These are phyloP conservation scores for Hippopotamus amphibius DNA, from an alignment of 2,113 vertebrate species.

Conservation along the genomic window DNA sequence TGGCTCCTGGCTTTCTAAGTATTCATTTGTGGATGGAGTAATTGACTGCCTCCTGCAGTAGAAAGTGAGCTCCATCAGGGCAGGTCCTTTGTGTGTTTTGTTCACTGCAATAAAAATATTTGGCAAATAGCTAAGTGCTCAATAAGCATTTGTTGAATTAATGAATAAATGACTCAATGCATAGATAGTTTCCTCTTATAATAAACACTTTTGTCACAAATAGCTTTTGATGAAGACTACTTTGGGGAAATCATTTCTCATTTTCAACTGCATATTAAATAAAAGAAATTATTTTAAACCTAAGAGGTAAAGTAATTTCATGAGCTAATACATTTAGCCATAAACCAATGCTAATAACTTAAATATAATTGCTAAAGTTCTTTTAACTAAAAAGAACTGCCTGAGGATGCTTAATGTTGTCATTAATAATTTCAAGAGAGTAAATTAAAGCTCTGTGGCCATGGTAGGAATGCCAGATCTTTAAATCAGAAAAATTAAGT, in stretches of 20 bases:
- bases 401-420: neutral
- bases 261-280: slow-evolving; percentile 55
- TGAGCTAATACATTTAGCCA: slow-evolving; percentile 45
- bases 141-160: slow-evolving; percentile 47
- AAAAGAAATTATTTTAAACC: slow-evolving; percentile 49
- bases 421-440: slow-evolving; percentile 65
- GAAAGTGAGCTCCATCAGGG: neutral
- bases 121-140: neutral
- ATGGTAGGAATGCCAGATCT: slow-evolving; percentile 3
- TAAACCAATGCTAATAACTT: slow-evolving; percentile 54
- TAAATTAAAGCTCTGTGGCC: slow-evolving; percentile 49
- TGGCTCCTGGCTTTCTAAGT: neutral
- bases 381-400: slow-evolving; percentile 62
- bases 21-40: neutral
- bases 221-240: neutral
- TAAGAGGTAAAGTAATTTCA: slow-evolving; percentile 57
- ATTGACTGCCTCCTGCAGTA: neutral
- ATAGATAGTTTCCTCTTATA: neutral
- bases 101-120: slow-evolving; percentile 50
- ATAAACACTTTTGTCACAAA: neutral
- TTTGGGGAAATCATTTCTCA: slow-evolving; percentile 46
- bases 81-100: neutral
- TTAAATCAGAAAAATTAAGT: slow-evolving; percentile 60
- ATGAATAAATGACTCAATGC: neutral
- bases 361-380: slow-evolving; percentile 56